Evolutionary conservation across 2,113 vertebrate genomes (phyloP).

Genomic region (Xenopus laevis): DNA sequence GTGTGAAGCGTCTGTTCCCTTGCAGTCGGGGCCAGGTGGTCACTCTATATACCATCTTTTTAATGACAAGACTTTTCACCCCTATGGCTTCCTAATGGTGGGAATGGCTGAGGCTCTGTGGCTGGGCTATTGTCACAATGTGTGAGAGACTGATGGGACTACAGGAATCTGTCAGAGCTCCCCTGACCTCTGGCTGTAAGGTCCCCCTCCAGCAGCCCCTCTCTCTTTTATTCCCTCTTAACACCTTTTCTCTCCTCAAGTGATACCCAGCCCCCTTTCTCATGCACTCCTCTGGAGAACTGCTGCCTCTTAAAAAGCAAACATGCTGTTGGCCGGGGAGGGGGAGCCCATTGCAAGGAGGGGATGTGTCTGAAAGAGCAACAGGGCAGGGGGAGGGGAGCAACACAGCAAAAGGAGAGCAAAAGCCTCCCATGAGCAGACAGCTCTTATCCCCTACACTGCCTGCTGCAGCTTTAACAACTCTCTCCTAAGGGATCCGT

Average conservation of each 20-base stretch:
- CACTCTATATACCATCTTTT: constrained; percentile 16
- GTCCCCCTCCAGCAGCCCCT: constrained; percentile 34
- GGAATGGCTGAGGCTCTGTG: constrained; percentile 21
- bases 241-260: constrained; percentile 31
- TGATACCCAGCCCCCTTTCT: constrained; percentile 20
- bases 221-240: constrained; percentile 21
- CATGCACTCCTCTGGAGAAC: constrained; percentile 21
- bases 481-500: constrained; percentile 51
- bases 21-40: constrained; percentile 29
- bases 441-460: neutral
- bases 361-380: constrained; percentile 45
- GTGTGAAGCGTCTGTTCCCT: neutral
- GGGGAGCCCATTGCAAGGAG: constrained; percentile 43
- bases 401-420: constrained; percentile 30
- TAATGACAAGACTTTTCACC: constrained; percentile 25
- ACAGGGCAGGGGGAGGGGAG: constrained; percentile 51
- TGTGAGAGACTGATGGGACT: constrained; percentile 27
- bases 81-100: constrained; percentile 28
- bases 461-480: constrained; percentile 29
- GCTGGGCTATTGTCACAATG: constrained; percentile 26
- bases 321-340: constrained; percentile 46
- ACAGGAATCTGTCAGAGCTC: constrained; percentile 24
- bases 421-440: neutral
- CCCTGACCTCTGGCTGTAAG: constrained; percentile 35
- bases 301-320: constrained; percentile 34